Conservation (phyloP, 2,113 vertebrate genomes). For the Petrocephalus zakoni region DNA sequence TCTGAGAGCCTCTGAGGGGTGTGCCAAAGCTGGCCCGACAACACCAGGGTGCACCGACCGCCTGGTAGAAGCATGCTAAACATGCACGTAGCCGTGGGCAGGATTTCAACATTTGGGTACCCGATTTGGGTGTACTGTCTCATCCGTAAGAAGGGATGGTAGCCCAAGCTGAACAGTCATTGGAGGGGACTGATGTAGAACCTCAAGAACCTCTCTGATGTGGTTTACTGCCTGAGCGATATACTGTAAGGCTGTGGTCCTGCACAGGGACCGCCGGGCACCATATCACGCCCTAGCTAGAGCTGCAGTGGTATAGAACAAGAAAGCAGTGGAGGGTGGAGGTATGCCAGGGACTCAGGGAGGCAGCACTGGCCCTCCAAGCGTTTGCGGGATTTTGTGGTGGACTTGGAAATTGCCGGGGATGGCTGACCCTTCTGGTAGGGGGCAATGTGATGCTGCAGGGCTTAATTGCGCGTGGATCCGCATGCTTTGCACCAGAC, state of each 20-base stretch:
- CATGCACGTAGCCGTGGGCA: neutral
- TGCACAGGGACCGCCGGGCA: neutral
- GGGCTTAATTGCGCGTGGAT: too few relatives aligned
- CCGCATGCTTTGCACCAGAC: too few relatives aligned
- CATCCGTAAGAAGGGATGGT: neutral
- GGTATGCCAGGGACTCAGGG: neutral
- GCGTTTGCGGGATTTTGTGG: neutral
- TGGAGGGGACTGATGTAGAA: neutral
- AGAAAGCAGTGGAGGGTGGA: neutral
- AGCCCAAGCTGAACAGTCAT: neutral
- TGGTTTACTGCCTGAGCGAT: neutral
- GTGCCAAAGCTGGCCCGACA: neutral
- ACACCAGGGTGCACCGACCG: neutral
- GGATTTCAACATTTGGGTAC: neutral
- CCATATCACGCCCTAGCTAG: neutral
- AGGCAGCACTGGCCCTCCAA: neutral
- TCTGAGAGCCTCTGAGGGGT: neutral
- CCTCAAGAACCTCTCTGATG: neutral
- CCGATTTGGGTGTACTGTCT: neutral
- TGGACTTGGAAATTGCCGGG: neutral
- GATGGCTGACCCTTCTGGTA: neutral
- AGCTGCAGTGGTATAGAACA: neutral
- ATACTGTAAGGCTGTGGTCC: neutral
- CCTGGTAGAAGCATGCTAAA: neutral
- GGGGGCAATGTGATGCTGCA: neutral